Base-by-base conservation (phyloP, 2,888 invertebrate genomes). In the Poecilus cupreus region DNA sequence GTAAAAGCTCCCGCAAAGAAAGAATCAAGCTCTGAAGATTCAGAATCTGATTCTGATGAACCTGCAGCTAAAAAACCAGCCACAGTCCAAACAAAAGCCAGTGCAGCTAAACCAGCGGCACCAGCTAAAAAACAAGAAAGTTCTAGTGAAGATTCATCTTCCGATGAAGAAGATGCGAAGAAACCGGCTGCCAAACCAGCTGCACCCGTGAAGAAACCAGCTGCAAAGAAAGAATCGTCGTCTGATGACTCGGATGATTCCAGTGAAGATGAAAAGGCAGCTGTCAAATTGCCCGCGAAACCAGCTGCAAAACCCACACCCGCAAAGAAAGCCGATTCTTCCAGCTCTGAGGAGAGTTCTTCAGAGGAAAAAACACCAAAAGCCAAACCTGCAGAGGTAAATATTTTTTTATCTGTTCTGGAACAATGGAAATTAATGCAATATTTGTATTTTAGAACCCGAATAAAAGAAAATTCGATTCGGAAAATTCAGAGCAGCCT, bases 391-490 rank as follows among this genome's bases (percentile, higher is more conserved):
- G 82, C 68, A 83, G 79, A 46, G 46, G 64, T 11, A 22, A 6
- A 54, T 10, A 54, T 32, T 49, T 46, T 46, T 46, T 13, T 46
- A 6, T 49, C n/a, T 16, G 4, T 3, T 57, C 18, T n/a, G n/a
- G n/a, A n/a, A n/a, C n/a, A n/a, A n/a, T n/a, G n/a, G n/a, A n/a
- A n/a, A n/a, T n/a, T n/a, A n/a, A n/a, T n/a, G n/a, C n/a, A n/a
- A n/a, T n/a, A n/a, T n/a, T n/a, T n/a, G n/a, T n/a, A 11, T 18
- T 57, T 57, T 68, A 32, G 11, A 68, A 32, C 3, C 68, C 39
- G 77, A 85, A 88, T n/a, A 91, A 91, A 83, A 87, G 90, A 54
- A 90, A 90, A 85, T 88, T 89, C 11, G 86, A 86, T 32, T 85
- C 85, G 26, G 85, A 82, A 32, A 88, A 87, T 70, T 88, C 81